phyloP scores from a whole-genome alignment of 2,797 vertebrate species.

The Argentina silus region DNA sequence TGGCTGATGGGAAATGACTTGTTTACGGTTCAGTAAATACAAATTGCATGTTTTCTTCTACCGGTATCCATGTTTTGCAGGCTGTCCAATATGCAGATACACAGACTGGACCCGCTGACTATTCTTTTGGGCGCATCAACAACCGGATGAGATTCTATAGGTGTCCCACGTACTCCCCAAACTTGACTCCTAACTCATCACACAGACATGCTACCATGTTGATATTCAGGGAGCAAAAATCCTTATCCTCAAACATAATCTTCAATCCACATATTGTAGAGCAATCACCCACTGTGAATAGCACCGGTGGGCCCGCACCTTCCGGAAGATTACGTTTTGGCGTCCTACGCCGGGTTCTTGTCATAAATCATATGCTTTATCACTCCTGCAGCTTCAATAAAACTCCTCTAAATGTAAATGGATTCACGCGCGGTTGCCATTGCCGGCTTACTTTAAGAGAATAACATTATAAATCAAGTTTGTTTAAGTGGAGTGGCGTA shows the following conservation, averaged over 20 bases:
- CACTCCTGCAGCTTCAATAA: slow-evolving; percentile 64
- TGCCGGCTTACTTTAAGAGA: slow-evolving; percentile 55
- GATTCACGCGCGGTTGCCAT: slow-evolving; percentile 39
- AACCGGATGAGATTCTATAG: too few species aligned
- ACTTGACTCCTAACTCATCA: slow-evolving; percentile 27
- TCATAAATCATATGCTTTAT: slow-evolving; percentile 72
- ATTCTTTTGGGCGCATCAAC: background rate
- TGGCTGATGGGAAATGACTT: background rate
- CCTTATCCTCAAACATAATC: slow-evolving; percentile 37
- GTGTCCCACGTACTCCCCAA: background rate
- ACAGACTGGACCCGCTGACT: background rate
- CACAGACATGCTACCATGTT: slow-evolving; percentile 33
- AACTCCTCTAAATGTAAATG: slow-evolving; percentile 74
- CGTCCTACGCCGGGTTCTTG: slow-evolving; percentile 37
- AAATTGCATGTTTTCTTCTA: background rate
- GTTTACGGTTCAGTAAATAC: background rate
- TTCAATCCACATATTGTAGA: slow-evolving; percentile 38
- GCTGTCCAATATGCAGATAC: background rate
- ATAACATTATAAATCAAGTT: slow-evolving; percentile 65
- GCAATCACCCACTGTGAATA: slow-evolving; percentile 41
- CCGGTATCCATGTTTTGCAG: background rate
- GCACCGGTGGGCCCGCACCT: slow-evolving; percentile 13
- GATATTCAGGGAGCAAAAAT: slow-evolving; percentile 38
- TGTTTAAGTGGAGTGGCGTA: slow-evolving; percentile 45
- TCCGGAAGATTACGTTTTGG: slow-evolving; percentile 53